Percentiles rank a stretch among this genome's conserved stretches.
These are phyloP conservation scores for Xenopus borealis DNA, from an alignment of 2,113 vertebrate species.

Conservation along the genomic window DNA sequence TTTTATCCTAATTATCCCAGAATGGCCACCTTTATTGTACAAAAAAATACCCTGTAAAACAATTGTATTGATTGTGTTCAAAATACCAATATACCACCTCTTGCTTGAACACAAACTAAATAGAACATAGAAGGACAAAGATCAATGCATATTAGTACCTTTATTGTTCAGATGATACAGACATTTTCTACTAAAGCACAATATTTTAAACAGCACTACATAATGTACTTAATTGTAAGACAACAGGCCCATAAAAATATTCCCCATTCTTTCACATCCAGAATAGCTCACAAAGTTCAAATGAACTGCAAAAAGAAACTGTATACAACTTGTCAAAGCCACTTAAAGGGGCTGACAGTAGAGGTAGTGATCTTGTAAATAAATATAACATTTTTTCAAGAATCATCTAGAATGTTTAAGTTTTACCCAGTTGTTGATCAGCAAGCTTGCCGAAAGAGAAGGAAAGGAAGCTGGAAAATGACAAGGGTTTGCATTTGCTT, in stretches of 20 bases:
- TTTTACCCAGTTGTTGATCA: constrained; percentile 81
- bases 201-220: too few species aligned
- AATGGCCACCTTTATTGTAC: too few species aligned
- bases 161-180: too few species aligned
- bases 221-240: too few species aligned
- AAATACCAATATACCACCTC: too few species aligned
- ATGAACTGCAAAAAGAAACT: constrained; percentile 76
- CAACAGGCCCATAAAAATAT: constrained; percentile 55
- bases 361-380: constrained; percentile 53
- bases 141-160: too few species aligned
- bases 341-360: constrained; percentile 67
- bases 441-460: constrained; percentile 49
- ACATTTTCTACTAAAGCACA: too few species aligned
- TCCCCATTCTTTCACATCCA: constrained; percentile 71
- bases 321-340: constrained; percentile 85
- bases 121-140: too few species aligned
- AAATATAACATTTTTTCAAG: constrained; percentile 62
- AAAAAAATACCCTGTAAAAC: too few species aligned
- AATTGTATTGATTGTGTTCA: too few species aligned
- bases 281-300: constrained; percentile 77
- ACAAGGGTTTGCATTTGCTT: constrained; percentile 63
- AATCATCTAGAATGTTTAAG: constrained; percentile 82
- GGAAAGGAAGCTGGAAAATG: constrained; percentile 56
- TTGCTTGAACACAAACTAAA: too few species aligned
- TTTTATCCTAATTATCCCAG: too few species aligned